A percentile compares a stretch with the other conserved stretches of the same genome.
Conservation (phyloP, 2,888 invertebrate species). For the Machimus atricapillus region DNA sequence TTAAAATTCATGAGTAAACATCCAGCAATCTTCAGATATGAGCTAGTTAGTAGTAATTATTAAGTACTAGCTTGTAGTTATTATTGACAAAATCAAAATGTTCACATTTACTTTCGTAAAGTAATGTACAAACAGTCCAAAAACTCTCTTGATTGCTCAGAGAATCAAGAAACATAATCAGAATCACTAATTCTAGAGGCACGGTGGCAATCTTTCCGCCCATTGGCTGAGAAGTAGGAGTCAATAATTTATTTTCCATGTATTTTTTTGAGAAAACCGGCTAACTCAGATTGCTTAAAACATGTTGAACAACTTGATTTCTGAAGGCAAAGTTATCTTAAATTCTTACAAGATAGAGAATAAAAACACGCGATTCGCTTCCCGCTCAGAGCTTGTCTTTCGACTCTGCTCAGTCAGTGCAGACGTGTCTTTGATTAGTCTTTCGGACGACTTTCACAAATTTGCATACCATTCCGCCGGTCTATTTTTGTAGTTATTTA, state of each 20-base stretch:
- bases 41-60: no score
- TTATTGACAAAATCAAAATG: background rate
- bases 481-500: background rate
- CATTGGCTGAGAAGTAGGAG: background rate
- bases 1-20: no score
- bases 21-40: no score
- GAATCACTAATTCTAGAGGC: background rate
- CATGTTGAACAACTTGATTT: background rate
- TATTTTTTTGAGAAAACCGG: background rate
- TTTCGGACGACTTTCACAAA: slow-evolving; percentile 4
- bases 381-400: background rate
- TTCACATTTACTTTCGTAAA: background rate
- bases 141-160: background rate
- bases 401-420: background rate
- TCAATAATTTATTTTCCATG: background rate
- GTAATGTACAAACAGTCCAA: background rate
- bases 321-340: background rate
- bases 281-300: background rate
- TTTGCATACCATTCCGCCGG: background rate
- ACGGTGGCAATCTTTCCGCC: background rate
- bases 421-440: slow-evolving; percentile 16
- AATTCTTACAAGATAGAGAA: background rate
- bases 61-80: no score
- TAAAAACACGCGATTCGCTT: background rate
- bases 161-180: background rate